Evolutionary conservation across 1,140 invertebrate genomes (phyloP).

Genomic region (Trissolcus basalis): DNA sequence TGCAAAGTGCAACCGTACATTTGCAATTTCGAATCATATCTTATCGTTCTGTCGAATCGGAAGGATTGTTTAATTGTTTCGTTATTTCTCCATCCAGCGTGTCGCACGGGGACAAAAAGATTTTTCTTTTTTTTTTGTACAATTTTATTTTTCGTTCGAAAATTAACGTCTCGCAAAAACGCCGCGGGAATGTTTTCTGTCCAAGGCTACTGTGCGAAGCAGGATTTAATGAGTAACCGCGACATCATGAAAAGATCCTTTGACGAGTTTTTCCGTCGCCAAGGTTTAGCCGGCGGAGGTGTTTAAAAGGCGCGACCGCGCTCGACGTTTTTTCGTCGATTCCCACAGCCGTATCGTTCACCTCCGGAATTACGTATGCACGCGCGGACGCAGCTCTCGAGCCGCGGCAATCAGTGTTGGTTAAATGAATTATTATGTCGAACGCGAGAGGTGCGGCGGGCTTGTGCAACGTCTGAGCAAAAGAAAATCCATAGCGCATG

Average conservation of each 20-base stretch:
- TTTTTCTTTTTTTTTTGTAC: too few relatives aligned
- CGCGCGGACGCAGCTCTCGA: constrained; percentile 33
- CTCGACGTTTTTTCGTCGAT: constrained; percentile 33
- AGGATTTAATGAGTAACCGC: too few relatives aligned
- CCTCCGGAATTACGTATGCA: constrained; percentile 51
- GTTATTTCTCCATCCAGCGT: too few relatives aligned
- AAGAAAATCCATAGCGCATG: constrained; percentile 32
- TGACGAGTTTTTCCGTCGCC: constrained; percentile 38
- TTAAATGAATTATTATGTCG: constrained; percentile 69
- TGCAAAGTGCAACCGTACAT: not conserved
- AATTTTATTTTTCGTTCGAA: too few relatives aligned
- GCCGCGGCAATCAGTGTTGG: constrained; percentile 56
- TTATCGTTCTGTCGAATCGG: too few relatives aligned
- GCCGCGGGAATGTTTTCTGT: too few relatives aligned
- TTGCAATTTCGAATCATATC: too few relatives aligned
- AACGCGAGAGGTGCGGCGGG: constrained; percentile 61
- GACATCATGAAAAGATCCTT: constrained; percentile 11
- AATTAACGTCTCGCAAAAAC: too few relatives aligned
- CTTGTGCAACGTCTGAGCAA: constrained; percentile 50
- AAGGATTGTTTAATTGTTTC: too few relatives aligned
- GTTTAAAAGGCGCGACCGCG: constrained; percentile 17
- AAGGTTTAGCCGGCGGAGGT: constrained; percentile 11
- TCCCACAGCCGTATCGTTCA: constrained; percentile 42
- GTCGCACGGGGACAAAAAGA: too few relatives aligned
- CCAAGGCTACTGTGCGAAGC: too few relatives aligned